Conservation (phyloP, 2,797 vertebrate species). For the Melanotaenia boesemani region DNA sequence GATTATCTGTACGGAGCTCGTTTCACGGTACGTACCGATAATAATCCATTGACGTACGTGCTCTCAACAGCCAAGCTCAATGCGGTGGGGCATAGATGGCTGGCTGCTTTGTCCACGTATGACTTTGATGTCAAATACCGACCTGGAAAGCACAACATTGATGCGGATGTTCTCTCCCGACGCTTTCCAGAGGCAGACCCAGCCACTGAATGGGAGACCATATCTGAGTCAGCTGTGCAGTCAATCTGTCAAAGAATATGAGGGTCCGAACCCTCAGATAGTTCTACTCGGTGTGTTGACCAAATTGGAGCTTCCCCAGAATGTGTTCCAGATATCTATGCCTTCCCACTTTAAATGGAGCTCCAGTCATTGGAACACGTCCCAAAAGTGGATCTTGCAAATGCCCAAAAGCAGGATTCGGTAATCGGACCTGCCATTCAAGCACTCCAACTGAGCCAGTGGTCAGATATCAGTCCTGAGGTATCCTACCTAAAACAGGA, state of each 20-base stretch:
- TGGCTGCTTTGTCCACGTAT: slow-evolving; percentile 6
- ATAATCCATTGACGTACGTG: no score
- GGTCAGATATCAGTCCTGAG: neutral
- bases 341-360: neutral
- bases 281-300: no score
- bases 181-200: neutral
- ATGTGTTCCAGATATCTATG: slow-evolving; percentile 3
- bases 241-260: neutral
- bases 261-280: no score
- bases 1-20: slow-evolving; percentile 3
- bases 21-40: no score
- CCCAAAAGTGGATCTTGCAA: neutral
- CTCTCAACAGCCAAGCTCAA: no score
- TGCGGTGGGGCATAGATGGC: slow-evolving; percentile 16
- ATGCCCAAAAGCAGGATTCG: neutral
- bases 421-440: neutral
- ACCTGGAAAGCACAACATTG: slow-evolving; percentile 7
- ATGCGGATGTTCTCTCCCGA: neutral
- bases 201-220: neutral
- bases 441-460: neutral
- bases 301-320: no score
- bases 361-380: neutral
- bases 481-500: no score
- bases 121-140: slow-evolving; percentile 2
- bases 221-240: neutral